phyloP scores from a whole-genome alignment of 2,113 vertebrate species.

The Cyphomyrus plagiostoma region DNA sequence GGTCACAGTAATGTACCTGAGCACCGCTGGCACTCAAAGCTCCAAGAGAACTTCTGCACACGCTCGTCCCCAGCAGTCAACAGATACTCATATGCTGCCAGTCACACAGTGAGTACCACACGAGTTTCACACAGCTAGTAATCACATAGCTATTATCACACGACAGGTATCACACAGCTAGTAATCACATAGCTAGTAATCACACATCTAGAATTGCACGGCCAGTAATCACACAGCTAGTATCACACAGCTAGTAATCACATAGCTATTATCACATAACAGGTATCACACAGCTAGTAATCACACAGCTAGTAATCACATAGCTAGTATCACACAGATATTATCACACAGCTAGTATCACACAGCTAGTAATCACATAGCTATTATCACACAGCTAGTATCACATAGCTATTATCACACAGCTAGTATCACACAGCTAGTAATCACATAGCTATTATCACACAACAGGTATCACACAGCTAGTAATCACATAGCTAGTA shows the following conservation, averaged over 20 bases:
- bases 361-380: background rate
- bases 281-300: background rate
- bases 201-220: background rate
- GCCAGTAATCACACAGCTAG: background rate
- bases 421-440: background rate
- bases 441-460: background rate
- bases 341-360: background rate
- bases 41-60: background rate
- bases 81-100: background rate
- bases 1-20: conserved; percentile 23
- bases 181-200: no score
- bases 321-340: no score
- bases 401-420: background rate
- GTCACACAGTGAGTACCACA: background rate
- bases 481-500: no score
- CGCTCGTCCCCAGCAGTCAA: background rate
- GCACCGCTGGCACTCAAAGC: background rate
- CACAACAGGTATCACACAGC: no score
- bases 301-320: no score
- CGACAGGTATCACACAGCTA: background rate
- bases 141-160: no score
- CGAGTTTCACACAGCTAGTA: background rate
- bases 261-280: no score
- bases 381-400: background rate
- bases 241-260: background rate